Conservation (phyloP, 2,113 vertebrate species). For the Seriola dumerili region DNA sequence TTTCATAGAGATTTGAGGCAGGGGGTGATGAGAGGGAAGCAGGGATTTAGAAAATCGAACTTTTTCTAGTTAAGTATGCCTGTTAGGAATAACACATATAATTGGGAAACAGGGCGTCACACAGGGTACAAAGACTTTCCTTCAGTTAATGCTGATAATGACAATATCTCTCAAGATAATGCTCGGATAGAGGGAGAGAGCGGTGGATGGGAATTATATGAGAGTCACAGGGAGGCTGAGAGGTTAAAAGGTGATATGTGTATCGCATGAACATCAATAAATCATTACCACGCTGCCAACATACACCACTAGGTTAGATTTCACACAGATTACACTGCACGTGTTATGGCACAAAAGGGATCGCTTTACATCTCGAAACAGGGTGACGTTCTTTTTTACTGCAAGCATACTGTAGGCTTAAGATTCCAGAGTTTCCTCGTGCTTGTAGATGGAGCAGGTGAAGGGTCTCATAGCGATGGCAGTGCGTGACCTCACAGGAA, state of each 20-base stretch:
- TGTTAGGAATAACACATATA: background rate
- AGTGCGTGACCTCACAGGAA: conserved; percentile 24
- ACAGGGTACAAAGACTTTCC: too few species aligned
- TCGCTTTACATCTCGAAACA: conserved; percentile 11
- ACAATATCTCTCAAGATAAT: background rate
- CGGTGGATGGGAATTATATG: background rate
- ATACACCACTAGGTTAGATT: conserved; percentile 21
- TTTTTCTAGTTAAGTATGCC: background rate
- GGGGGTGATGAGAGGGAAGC: conserved; percentile 6
- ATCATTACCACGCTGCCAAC: conserved; percentile 21
- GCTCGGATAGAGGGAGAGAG: background rate
- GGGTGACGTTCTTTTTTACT: background rate
- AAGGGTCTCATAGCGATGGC: background rate
- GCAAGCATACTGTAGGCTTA: background rate
- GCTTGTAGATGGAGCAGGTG: background rate
- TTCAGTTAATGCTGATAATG: background rate
- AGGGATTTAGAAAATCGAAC: background rate
- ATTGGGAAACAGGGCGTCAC: background rate
- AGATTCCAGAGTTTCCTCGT: conserved; percentile 13
- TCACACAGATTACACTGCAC: conserved; percentile 18
- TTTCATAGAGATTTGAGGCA: conserved; percentile 39
- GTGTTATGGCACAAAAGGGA: conserved; percentile 13
- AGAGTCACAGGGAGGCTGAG: background rate
- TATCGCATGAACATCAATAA: background rate
- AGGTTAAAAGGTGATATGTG: conserved; percentile 5